Base-by-base conservation (phyloP, 2,888 invertebrate genomes). In the Cancer borealis region DNA sequence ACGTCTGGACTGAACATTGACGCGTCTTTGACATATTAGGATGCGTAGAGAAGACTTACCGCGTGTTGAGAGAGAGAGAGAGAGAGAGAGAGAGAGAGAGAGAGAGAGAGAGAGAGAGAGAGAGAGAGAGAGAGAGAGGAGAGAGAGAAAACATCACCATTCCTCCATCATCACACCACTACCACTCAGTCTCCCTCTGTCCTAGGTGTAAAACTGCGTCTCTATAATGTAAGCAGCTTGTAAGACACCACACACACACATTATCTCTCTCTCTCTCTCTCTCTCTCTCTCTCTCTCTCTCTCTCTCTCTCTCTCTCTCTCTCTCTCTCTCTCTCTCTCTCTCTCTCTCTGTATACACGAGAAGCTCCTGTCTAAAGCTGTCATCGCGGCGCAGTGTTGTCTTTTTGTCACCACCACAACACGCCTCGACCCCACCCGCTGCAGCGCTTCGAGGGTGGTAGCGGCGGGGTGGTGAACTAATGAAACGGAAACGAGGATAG, bases 1-100 rank as follows among this genome's bases (percentile, higher is more conserved):
- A 26, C 73, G 73, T 73, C 84, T 39, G 17, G 30, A 39, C 39
- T n/a, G 39, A 84, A 39, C 39, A 84, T 14, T 84, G 84, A 84
- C 30, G 84, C 30, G 39, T 10, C 84, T 84, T 14, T 39, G 84
- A 39, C 84, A 10, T 26, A 30, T 79, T 84, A 39, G 84, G 30
- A 14, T 84, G 84, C 39, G 30, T 30, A 84, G 14, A 84, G 26
- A 39, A 54, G 54, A 26, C 30, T 30, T 26, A 90, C 54, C 45
- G 60, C 45, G 91, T 66, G 91, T 39, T 2, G 39, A 39, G 39
- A 39, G 54, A 54, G 54, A 30, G 90, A 47, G 26, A 30, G 90
- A 49, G 90, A 26, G 54, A 47, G 54, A n/a, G 66, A 91, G 91
- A 60, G 45, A 46, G 91, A 66, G 91, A 45, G 73, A 60, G 73